A percentile compares a stretch with the other conserved stretches of the same genome.
Evolutionary conservation across 2,113 vertebrate species (phyloP).

Genomic region (Corythaixoides concolor): DNA sequence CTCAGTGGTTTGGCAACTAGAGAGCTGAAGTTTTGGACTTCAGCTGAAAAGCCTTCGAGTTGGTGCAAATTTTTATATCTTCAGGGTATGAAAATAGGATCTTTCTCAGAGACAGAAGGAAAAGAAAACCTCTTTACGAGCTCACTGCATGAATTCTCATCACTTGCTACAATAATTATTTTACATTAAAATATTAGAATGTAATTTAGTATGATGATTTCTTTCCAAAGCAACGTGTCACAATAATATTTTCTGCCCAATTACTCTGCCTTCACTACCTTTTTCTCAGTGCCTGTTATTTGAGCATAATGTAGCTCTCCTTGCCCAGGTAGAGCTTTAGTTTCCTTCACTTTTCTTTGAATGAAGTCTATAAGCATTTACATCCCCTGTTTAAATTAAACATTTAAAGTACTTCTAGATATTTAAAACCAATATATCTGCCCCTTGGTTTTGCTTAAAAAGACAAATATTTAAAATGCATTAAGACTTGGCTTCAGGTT

Average conservation of each 20-base stretch:
- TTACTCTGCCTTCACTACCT: not conserved
- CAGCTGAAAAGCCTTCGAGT: not conserved
- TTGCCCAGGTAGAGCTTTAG: not conserved
- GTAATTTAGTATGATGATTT: not conserved
- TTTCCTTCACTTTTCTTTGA: not conserved
- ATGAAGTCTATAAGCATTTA: not conserved
- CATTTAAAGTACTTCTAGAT: conserved; percentile 5
- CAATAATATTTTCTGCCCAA: not conserved
- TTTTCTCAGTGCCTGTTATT: not conserved
- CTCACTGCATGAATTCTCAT: not conserved
- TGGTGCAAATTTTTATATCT: not conserved
- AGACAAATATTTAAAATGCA: conserved; percentile 58
- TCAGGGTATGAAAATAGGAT: not conserved
- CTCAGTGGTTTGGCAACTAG: not conserved
- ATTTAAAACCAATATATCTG: conserved; percentile 33
- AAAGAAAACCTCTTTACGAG: not conserved
- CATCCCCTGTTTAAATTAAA: not conserved
- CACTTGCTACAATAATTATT: not conserved
- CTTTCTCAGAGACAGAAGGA: not conserved
- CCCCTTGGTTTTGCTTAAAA: conserved; percentile 44
- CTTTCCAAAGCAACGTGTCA: not conserved
- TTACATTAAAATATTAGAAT: not conserved
- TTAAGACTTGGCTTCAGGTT: conserved; percentile 41
- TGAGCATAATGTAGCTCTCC: not conserved
- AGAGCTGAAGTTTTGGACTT: not conserved